phyloP scores from a whole-genome alignment of 2,113 vertebrate species.

The Malurus alboscapulatus region DNA sequence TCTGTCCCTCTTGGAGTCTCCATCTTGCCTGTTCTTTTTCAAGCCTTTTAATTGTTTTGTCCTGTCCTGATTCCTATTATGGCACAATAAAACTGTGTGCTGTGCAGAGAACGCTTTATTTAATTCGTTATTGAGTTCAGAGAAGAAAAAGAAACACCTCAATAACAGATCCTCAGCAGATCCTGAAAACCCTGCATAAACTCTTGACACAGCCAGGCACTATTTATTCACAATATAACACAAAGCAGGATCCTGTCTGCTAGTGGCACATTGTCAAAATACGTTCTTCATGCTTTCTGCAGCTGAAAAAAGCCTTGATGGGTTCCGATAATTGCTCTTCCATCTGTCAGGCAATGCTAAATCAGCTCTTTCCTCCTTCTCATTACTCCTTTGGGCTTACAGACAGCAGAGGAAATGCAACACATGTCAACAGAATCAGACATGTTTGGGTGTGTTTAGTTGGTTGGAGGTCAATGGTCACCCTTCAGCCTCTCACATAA shows the following conservation, averaged over 20 bases:
- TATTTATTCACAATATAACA: constrained; percentile 13
- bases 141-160: constrained; percentile 9
- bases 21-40: neutral
- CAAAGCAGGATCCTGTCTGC: constrained; percentile 39
- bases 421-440: neutral
- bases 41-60: constrained; percentile 4
- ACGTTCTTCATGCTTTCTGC: neutral
- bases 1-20: neutral
- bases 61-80: neutral
- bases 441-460: neutral
- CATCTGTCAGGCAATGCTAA: neutral
- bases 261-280: constrained; percentile 37
- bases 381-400: neutral
- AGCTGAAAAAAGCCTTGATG: constrained; percentile 25
- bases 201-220: neutral
- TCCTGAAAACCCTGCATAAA: neutral
- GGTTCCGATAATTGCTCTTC: constrained; percentile 12
- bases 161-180: neutral
- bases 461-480: neutral
- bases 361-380: neutral
- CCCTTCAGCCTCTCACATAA: neutral
- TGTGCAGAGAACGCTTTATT: neutral
- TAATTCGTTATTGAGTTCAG: neutral
- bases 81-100: neutral
- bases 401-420: neutral